phyloP scores from a whole-genome alignment of 1,140 invertebrate genomes.

The Melipona quadrifasciata region DNA sequence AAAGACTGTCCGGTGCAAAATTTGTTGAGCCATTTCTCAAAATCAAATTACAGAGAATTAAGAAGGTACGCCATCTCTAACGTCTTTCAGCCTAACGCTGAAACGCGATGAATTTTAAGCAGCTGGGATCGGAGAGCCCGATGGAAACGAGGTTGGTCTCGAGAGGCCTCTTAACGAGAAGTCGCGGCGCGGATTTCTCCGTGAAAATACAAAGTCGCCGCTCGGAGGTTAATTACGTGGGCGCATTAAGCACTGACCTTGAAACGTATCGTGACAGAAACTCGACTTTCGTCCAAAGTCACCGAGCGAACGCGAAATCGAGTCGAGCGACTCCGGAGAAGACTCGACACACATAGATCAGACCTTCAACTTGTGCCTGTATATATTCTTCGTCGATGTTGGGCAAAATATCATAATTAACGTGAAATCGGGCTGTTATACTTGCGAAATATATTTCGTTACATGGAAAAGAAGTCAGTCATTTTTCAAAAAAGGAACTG shows the following conservation, averaged over 20 bases:
- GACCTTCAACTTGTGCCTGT: no score
- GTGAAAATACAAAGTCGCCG: conserved; percentile 11
- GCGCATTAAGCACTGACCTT: not conserved
- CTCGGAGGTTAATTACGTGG: conserved; percentile 19
- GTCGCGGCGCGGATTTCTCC: conserved; percentile 5
- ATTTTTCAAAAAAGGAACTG: no score
- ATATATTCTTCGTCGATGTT: no score
- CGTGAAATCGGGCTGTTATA: no score
- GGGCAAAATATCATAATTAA: no score
- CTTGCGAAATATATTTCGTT: no score
- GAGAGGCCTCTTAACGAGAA: conserved; percentile 23
- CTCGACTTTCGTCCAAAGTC: conserved; percentile 15
- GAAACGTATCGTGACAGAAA: conserved; percentile 10
- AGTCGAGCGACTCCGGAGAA: not conserved
- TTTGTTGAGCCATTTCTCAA: no score
- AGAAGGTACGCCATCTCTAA: not conserved
- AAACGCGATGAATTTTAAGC: conserved; percentile 32
- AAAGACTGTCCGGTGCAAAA: no score
- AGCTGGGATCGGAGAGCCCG: not conserved
- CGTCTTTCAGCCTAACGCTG: not conserved
- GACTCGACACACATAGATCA: no score
- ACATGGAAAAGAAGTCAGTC: no score
- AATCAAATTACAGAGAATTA: no score
- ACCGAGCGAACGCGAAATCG: not conserved
- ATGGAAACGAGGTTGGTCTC: conserved; percentile 3